Conservation (phyloP, 2,797 vertebrate species). For the Salmo trutta region DNA sequence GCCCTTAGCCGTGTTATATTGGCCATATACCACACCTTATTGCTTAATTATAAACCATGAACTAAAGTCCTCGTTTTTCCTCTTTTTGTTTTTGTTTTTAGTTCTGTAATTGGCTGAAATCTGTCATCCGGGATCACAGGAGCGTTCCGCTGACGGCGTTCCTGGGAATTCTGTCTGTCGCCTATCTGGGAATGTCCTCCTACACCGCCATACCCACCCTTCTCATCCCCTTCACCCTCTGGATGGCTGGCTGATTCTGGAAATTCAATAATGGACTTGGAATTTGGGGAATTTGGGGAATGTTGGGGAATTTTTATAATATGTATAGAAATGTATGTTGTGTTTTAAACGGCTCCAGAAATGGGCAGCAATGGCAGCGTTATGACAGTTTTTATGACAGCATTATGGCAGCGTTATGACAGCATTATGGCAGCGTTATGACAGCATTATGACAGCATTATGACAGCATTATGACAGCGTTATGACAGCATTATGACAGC, state of each 20-base stretch:
- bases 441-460: too few relatives aligned
- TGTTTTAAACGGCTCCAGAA: not conserved
- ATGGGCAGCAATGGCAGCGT: not conserved
- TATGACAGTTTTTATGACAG: too few relatives aligned
- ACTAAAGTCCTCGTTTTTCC: too few relatives aligned
- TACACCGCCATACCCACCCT: slow-evolving; percentile 81
- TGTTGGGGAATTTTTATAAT: not conserved
- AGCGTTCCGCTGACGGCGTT: slow-evolving; percentile 76
- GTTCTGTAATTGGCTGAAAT: slow-evolving; percentile 91
- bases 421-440: too few relatives aligned
- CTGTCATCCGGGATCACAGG: slow-evolving; percentile 88
- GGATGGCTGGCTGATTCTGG: slow-evolving; percentile 85
- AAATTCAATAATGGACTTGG: not conserved
- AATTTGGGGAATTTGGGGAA: not conserved
- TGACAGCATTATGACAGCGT: fast-evolving
- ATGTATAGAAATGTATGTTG: not conserved
- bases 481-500: too few relatives aligned
- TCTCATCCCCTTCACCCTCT: slow-evolving; percentile 87
- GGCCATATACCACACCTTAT: too few relatives aligned
- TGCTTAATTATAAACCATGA: too few relatives aligned
- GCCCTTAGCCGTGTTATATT: too few relatives aligned
- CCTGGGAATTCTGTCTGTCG: slow-evolving; percentile 80
- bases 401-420: too few relatives aligned
- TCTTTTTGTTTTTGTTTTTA: slow-evolving; percentile 55
- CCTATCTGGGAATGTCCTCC: slow-evolving; percentile 79